Conservation (phyloP, 2,888 invertebrate species). For the Chaetoderma sp. region DNA sequence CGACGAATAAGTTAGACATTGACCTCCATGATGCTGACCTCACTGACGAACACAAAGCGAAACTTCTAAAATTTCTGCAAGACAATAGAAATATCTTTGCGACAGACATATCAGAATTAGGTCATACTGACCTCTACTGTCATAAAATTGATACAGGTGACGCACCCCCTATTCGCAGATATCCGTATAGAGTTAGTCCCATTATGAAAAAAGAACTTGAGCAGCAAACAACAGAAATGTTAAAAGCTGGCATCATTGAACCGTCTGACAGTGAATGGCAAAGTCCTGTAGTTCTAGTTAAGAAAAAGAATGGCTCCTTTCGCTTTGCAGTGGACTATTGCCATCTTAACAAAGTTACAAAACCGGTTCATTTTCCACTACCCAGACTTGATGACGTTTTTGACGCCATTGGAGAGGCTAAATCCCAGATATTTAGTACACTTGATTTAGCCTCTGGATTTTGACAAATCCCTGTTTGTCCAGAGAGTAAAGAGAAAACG, state of each 20-base stretch:
- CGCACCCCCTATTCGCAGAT: not conserved
- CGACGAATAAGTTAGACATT: no score
- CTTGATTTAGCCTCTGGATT: conserved; percentile 33
- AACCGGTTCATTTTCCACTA: conserved; percentile 32
- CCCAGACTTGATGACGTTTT: conserved; percentile 34
- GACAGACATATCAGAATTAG: not conserved
- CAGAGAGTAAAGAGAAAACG: conserved; percentile 33
- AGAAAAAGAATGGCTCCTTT: conserved; percentile 28
- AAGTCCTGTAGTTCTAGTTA: conserved; percentile 33
- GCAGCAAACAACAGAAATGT: conserved; percentile 35
- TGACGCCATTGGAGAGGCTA: conserved; percentile 34
- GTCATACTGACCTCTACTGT: conserved; percentile 1
- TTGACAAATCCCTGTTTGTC: conserved; percentile 31
- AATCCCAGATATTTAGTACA: conserved; percentile 33
- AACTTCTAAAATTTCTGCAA: not conserved
- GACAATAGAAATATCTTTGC: not conserved
- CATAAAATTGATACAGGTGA: conserved; percentile 36
- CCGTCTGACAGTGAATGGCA: conserved; percentile 33
- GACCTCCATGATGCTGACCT: not conserved
- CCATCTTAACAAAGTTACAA: conserved; percentile 29
- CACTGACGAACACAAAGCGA: not conserved
- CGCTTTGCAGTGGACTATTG: conserved; percentile 34
- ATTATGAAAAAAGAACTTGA: conserved; percentile 25
- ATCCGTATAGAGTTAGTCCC: conserved; percentile 16
- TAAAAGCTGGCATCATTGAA: conserved; percentile 22